Conservation (phyloP, 2,888 invertebrate genomes). For the Eupsilia transversa region DNA sequence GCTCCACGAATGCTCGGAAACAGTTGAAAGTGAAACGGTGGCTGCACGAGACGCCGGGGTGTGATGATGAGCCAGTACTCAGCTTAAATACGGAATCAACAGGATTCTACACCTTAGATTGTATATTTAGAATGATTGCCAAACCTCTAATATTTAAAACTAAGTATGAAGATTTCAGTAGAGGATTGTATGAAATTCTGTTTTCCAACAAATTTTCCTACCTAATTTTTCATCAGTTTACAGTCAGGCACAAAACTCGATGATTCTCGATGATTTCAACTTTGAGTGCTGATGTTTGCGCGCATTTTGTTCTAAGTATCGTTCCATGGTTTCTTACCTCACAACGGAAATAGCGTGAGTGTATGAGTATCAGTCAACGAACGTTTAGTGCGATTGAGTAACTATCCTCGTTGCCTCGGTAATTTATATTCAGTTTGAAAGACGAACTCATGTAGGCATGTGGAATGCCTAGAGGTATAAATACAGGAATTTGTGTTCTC, state of each 20-base stretch:
- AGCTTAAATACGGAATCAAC: not conserved
- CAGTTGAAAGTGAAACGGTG: not conserved
- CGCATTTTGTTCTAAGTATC: conserved; percentile 1
- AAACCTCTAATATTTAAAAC: not conserved
- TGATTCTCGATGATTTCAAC: not conserved
- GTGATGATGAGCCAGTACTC: not conserved
- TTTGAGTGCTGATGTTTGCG: conserved; percentile 13
- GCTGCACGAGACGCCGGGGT: not conserved
- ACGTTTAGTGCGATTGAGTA: conserved; percentile 36
- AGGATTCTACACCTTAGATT: not conserved
- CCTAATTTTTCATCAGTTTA: not conserved
- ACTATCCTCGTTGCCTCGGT: conserved; percentile 31
- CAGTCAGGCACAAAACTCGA: not conserved
- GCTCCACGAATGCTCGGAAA: not conserved
- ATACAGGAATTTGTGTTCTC: conserved; percentile 20
- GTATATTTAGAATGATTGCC: not conserved
- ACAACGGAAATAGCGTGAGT: conserved; percentile 39
- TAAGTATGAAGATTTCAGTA: not conserved
- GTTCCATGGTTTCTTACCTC: conserved; percentile 6
- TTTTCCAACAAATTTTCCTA: not conserved
- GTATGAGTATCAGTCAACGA: conserved; percentile 17
- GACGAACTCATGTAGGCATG: conserved; percentile 7
- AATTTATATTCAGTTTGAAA: conserved; percentile 30
- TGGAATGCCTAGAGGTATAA: conserved; percentile 2
- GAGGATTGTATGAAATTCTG: not conserved